Evolutionary conservation across 2,797 vertebrate species (phyloP), one percentile per base, ranked within the genome.

Genomic region (Triplophysa bombifrons): DNA sequence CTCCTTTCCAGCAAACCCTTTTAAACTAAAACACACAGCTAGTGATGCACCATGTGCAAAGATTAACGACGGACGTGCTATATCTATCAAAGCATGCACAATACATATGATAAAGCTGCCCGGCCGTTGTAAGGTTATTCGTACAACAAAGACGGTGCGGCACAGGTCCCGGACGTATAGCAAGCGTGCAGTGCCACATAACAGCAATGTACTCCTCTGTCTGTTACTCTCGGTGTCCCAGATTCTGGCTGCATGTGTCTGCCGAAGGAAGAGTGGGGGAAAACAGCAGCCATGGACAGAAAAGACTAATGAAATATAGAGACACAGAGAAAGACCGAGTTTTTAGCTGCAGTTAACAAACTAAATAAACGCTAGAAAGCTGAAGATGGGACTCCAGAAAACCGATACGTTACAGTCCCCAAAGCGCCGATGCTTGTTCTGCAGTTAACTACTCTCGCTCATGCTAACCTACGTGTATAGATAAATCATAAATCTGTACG

Each of bases 401-500:
- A 34, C 14, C 27, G 12, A 48, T 48, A 48, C 11, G n/a, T 19
- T 11, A 20, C 41, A 41, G 41, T 41, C 41, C 41, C 41, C 41
- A 11, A 41, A 41, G 10, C 41, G 41, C 41, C 9, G 27, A 34
- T 34, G 14, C 25, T 50, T 41, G 48, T 66, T 55, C 30, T 50
- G 72, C 46, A 22, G 58, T 63, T 63, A 20, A 20, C 44, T 30
- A 16, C 1, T 11, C 27, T 30, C n/a, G 25, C n/a, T 74, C 13
- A 27, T 53, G 19, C 27, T 48, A 65, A 65, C 60, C 61, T 66
- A 65, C 30, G 13, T 5, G 58, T 14, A 25, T 7, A 51, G 14
- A 80, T 65, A 70, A 14, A 48, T 48, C 74, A 68, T 80, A 85
- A 82, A 87, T 80, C 86, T 82, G 25, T 69, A 55, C 16, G 64